Base-by-base conservation (phyloP, 2,113 vertebrate genomes). In the Silurus glanis region DNA sequence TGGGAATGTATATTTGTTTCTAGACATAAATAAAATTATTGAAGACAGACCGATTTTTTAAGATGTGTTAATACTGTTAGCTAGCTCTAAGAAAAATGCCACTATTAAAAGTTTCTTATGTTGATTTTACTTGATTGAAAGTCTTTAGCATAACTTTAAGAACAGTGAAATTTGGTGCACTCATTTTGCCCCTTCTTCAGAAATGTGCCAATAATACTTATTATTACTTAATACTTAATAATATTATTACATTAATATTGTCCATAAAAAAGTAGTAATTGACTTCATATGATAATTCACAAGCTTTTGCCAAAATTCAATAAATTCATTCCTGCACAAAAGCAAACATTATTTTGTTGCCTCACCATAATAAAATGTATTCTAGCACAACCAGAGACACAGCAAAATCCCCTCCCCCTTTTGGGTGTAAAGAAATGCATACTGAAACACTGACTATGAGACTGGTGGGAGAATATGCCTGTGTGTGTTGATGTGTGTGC, bases 381-480 rank as follows among this genome's bases (percentile, higher is more conserved):
- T 72, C 14, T 17, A 72, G 23, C 25, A 83, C 37, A 78, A 55
- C 23, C 51, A 55, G 23, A 51, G 49, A 47, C 72, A 69, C 79
- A 81, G 17, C 82, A 51, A 69, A 47, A 49, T 64, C 53, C 53
- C 62, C 25, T 58, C 49, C 55, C 81, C 90, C 91, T 88, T 74
- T 91, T 91, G n/a, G 45, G 28, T 61, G 87, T 90, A 90, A 94
- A 94, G 91, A 91, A 93, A 93, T 94, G 86, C 25, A 64, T 51
- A 74, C 51, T 93, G 93, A 91, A 84, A 90, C 49, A 91, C 95
- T 94, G 66, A 16, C 64, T 81, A 92, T 95, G 76, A 61, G 37
- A 67, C 66, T 55, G 56, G 67, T 82, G 80, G 53, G 58, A 86
- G 69, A 75, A 82, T 86, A 82, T 59, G 56, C 87, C 16, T 75